These are phyloP conservation scores for Hirudinaria manillensis DNA, from an alignment of 2,888 invertebrate species.

Conservation along the genomic window DNA sequence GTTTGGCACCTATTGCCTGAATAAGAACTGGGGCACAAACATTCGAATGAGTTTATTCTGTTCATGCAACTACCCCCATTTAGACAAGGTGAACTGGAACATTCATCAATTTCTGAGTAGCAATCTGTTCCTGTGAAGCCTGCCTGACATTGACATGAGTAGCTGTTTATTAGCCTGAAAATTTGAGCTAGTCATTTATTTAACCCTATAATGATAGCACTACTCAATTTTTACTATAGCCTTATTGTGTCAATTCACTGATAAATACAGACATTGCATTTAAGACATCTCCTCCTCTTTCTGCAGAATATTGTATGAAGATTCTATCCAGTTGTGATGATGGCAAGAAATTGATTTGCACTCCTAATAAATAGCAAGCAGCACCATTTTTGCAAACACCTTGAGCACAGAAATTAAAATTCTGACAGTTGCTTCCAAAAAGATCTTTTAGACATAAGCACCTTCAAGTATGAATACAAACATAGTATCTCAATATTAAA, in stretches of 20 bases:
- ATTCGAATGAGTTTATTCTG: slow-evolving; percentile 42
- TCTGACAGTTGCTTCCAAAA: slow-evolving; percentile 42
- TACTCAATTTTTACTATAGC: too few species aligned
- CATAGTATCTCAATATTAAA: neutral
- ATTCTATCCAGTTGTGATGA: neutral
- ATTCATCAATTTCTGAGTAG: slow-evolving; percentile 36
- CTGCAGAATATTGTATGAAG: slow-evolving; percentile 12
- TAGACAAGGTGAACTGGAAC: slow-evolving; percentile 33
- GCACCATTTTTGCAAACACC: slow-evolving; percentile 43
- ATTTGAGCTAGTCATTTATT: too few species aligned
- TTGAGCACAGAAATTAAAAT: slow-evolving; percentile 44
- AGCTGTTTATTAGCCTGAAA: slow-evolving; percentile 55
- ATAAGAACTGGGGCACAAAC: slow-evolving; percentile 34
- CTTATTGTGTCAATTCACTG: neutral
- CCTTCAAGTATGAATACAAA: neutral
- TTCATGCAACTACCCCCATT: slow-evolving; percentile 34
- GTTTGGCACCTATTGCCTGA: slow-evolving; percentile 15
- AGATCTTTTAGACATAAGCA: slow-evolving; percentile 39
- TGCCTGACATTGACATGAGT: slow-evolving; percentile 25
- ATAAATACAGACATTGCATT: slow-evolving; percentile 10
- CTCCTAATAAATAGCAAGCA: slow-evolving; percentile 40
- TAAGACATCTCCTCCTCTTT: slow-evolving; percentile 24
- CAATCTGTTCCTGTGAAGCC: slow-evolving; percentile 32
- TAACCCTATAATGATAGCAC: too few species aligned
- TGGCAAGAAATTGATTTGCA: slow-evolving; percentile 24